Conservation (phyloP, 2,797 vertebrate genomes). For the Siniperca scherzeri region DNA sequence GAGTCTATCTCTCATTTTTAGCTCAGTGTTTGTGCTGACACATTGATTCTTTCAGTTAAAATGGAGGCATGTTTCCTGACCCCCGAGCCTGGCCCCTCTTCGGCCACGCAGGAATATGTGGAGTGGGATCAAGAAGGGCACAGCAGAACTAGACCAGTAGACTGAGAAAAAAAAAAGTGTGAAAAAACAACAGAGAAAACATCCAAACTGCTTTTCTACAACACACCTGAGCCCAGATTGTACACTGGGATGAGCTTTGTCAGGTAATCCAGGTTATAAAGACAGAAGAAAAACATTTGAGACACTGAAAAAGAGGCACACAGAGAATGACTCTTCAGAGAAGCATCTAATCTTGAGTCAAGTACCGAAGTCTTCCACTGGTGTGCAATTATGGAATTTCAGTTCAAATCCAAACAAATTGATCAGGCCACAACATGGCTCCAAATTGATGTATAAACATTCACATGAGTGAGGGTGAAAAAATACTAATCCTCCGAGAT, state of each 20-base stretch:
- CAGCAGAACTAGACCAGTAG: not conserved
- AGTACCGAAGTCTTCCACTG: not conserved
- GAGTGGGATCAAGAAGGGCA: constrained; percentile 17
- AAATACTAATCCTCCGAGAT: not conserved
- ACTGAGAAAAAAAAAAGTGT: not conserved
- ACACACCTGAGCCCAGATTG: constrained; percentile 4
- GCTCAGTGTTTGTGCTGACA: constrained; percentile 25
- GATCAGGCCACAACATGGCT: too few relatives aligned
- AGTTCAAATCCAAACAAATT: constrained; percentile 5
- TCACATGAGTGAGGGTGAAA: not conserved
- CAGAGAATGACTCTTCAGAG: not conserved
- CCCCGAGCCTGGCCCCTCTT: not conserved
- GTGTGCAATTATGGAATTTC: not conserved
- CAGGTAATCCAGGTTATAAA: constrained; percentile 9
- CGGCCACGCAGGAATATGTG: not conserved
- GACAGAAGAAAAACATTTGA: not conserved
- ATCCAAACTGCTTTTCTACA: not conserved
- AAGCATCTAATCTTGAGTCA: not conserved
- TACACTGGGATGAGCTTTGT: not conserved
- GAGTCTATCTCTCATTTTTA: constrained; percentile 10
- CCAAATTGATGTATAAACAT: not conserved
- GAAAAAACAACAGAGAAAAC: constrained; percentile 14
- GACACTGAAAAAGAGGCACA: not conserved
- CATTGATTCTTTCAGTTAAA: constrained; percentile 26
- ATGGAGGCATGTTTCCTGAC: constrained; percentile 34